Evolutionary conservation across 2,113 vertebrate species (phyloP).

Genomic region (Antennarius striatus): DNA sequence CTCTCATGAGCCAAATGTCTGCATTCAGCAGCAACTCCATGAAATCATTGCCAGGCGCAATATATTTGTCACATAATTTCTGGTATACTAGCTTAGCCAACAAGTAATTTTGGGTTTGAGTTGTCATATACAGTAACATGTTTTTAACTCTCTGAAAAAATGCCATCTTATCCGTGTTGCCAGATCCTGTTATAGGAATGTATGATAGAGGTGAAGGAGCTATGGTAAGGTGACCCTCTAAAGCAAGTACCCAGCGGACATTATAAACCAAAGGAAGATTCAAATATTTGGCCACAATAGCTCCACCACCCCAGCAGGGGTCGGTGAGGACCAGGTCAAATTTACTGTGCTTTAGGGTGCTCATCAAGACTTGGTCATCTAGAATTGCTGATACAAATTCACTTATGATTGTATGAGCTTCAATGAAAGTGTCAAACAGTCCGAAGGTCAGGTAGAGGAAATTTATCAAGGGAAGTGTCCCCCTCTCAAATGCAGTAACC

Average conservation of each 20-base stretch:
- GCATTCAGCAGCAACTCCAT: constrained; percentile 62
- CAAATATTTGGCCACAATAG: constrained; percentile 70
- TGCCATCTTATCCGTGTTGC: constrained; percentile 68
- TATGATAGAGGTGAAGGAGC: constrained; percentile 75
- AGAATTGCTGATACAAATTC: constrained; percentile 31
- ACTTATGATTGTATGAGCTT: constrained; percentile 8
- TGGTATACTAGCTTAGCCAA: constrained; percentile 11
- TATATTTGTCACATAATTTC: constrained; percentile 58
- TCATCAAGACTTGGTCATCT: constrained; percentile 41
- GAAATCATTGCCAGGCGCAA: constrained; percentile 61
- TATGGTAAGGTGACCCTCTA: constrained; percentile 62
- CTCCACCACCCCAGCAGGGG: constrained; percentile 57
- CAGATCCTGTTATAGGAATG: constrained; percentile 63
- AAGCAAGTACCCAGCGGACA: constrained; percentile 64
- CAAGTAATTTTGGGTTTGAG: not conserved
- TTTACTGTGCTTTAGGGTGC: constrained; percentile 39
- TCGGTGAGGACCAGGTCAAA: constrained; percentile 74
- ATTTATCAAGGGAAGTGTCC: not conserved
- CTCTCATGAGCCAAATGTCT: constrained; percentile 80
- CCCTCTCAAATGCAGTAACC: constrained; percentile 17
- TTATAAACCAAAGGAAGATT: constrained; percentile 75
- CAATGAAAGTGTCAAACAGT: not conserved
- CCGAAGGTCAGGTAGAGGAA: constrained; percentile 19
- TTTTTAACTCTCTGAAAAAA: constrained; percentile 78
- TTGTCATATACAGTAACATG: not conserved